Evolutionary conservation across 2,797 vertebrate species (phyloP).

Genomic region (Mormyrus proboscirostris): DNA sequence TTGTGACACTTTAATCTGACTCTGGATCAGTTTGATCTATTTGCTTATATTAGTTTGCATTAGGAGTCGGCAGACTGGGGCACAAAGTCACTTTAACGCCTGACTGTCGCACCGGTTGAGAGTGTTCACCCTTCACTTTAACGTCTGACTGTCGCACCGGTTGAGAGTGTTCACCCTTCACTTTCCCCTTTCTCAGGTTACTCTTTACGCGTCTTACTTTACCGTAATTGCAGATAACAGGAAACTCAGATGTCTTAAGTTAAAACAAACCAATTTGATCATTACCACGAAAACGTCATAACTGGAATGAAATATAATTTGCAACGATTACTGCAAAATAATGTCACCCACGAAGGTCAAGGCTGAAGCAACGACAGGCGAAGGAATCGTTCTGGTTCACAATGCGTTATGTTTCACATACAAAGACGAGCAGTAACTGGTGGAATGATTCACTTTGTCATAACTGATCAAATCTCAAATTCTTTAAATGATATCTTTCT

Average conservation of each 20-base stretch:
- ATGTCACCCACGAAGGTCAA: neutral
- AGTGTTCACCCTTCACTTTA: conserved; percentile 1
- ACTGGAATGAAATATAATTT: neutral
- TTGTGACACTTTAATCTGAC: neutral
- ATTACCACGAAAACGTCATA: neutral
- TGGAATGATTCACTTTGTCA: neutral
- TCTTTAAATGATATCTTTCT: neutral
- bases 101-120: neutral
- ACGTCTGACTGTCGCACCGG: no score
- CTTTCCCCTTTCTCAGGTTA: neutral
- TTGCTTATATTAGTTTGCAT: conserved; percentile 5
- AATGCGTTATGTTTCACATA: neutral
- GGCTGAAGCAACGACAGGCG: neutral
- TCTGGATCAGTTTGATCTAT: conserved; percentile 1
- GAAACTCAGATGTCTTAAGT: neutral
- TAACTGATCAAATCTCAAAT: conserved; percentile 1
- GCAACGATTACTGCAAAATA: neutral
- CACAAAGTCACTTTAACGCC: neutral
- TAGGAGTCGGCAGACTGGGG: neutral
- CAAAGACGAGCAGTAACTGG: neutral
- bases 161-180: no score
- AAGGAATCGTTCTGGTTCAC: neutral
- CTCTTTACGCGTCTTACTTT: neutral
- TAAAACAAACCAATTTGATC: neutral
- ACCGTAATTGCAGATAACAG: neutral